Base-by-base conservation (phyloP, 1,140 invertebrate genomes). In the Drosophila kikkawai region DNA sequence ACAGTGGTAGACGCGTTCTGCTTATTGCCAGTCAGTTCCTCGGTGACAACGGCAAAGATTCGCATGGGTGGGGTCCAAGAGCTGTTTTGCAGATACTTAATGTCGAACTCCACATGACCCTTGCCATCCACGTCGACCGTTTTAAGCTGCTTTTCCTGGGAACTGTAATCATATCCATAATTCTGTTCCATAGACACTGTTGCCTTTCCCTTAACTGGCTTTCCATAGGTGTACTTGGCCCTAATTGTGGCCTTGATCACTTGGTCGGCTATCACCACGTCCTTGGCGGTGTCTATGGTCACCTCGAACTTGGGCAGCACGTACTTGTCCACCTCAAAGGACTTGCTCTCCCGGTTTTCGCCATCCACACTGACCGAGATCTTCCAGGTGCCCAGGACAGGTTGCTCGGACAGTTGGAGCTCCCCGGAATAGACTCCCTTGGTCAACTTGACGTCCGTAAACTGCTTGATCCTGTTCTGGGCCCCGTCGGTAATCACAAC, bases 231-330 rank as follows among this genome's bases (percentile, higher is more conserved):
- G 37, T 93, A 93, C 53, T 96, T 97, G 8, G 98, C 97, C 45
- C 96, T 95, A 9, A 99, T 94, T 22, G 96, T 96, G 8, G 96
- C 96, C 12, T 94, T 94, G 29, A 99, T 94, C 51, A 95, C 94
- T 22, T 96, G 95, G 61, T 98, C 96, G 64, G 95, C 96, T 87
- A 97, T 96, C 2, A 97, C 96, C 0, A 96, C 94, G 92, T 98
- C 97, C 67, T 96, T 94, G 2, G 97, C 96, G 1, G 97, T 95
- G 53, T 97, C 95, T 29, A 99, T 95, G 0, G 95, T 94, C n/a
- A 99, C 96, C 91, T 98, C 95, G 93, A 98, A 99, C 82, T 98
- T 98, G 1, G 98, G 98, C 37, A 98, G 93, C 32, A 99, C 96
- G 93, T 99, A 99, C 93, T 99, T 97, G 4, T 97, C 97, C 13